phyloP scores from a whole-genome alignment of 2,888 invertebrate genomes.

The Mesoligia furuncula region DNA sequence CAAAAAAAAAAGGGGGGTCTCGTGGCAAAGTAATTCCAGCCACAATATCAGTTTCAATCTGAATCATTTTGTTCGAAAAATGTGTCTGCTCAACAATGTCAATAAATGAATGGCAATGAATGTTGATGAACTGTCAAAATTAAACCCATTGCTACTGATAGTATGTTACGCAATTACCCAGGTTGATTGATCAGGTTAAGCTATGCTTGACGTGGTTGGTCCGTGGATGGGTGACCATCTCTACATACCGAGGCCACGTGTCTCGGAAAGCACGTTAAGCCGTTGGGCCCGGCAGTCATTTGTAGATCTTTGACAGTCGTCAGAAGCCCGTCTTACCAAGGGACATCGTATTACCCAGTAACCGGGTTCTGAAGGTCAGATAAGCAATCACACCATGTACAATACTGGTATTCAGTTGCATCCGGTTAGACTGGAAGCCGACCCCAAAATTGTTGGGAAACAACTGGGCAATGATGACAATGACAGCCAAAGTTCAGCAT shows the following conservation, averaged over 20 bases:
- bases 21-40: no score
- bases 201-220: neutral
- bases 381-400: neutral
- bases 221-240: neutral
- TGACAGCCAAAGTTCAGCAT: slow-evolving; percentile 5
- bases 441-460: neutral
- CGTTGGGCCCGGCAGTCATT: neutral
- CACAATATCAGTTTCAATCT: no score
- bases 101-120: no score
- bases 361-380: neutral
- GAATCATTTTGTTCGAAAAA: no score
- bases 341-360: neutral
- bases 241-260: neutral
- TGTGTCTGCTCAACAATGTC: no score
- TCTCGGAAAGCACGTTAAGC: neutral
- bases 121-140: no score
- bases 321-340: neutral
- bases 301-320: neutral
- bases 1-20: no score
- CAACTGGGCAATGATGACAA: neutral
- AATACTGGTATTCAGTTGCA: no score
- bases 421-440: neutral
- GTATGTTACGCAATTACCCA: no score
- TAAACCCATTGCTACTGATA: no score
- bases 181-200: neutral